phyloP scores from a whole-genome alignment of 2,888 invertebrate genomes.

The Abscondita cerata region DNA sequence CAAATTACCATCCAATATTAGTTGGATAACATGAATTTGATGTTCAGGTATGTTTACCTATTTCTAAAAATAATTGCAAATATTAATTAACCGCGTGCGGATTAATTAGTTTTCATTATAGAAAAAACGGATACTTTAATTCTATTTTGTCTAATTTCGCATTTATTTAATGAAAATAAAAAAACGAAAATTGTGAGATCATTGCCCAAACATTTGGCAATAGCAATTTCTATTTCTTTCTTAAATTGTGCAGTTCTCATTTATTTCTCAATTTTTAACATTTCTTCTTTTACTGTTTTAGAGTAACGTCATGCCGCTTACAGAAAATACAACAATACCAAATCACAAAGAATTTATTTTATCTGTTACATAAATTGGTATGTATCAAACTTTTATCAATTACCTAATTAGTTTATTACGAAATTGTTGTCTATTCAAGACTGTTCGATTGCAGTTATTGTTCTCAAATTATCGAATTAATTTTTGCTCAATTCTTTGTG shows the following conservation, averaged over 20 bases:
- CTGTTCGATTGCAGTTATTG: not conserved
- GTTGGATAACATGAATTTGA: conserved; percentile 38
- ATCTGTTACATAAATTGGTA: conserved; percentile 54
- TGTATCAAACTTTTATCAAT: conserved; percentile 36
- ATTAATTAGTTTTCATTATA: too few relatives aligned
- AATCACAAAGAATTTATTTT: conserved; percentile 47
- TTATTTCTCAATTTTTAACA: not conserved
- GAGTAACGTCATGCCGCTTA: conserved; percentile 46
- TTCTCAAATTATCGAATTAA: too few relatives aligned
- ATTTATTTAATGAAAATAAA: too few relatives aligned
- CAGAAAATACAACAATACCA: conserved; percentile 36
- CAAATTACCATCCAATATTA: conserved; percentile 41
- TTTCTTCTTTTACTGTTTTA: conserved; percentile 41
- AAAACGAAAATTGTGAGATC: too few relatives aligned
- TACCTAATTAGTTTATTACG: not conserved
- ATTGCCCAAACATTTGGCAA: conserved; percentile 1
- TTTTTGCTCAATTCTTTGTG: too few relatives aligned
- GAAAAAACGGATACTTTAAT: too few relatives aligned
- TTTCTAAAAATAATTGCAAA: conserved; percentile 33
- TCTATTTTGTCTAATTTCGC: too few relatives aligned
- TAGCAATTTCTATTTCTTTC: too few relatives aligned
- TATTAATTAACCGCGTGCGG: too few relatives aligned
- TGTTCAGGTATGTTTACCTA: conserved; percentile 38
- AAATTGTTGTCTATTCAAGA: not conserved
- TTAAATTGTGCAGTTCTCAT: too few relatives aligned